Evolutionary conservation across 2,888 invertebrate species (phyloP).

Genomic region (Steinernema scapterisci): DNA sequence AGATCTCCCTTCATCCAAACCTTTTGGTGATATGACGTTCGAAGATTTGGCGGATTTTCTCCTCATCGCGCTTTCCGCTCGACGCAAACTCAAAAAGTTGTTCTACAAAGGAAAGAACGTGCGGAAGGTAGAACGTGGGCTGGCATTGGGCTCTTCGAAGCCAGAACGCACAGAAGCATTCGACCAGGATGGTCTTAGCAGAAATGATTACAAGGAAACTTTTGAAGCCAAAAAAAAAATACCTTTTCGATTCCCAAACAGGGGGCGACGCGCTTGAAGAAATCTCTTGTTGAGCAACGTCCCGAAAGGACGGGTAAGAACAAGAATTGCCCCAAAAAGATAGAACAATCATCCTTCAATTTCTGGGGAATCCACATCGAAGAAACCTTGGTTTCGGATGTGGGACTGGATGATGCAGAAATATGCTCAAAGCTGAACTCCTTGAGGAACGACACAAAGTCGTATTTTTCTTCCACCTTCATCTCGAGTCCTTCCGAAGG

Average conservation of each 20-base stretch:
- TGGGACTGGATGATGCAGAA: background rate
- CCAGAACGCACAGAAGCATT: conserved; percentile 21
- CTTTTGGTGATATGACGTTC: background rate
- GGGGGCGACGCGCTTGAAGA: background rate
- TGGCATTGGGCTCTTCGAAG: background rate
- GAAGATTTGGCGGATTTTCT: background rate
- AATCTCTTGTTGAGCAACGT: background rate
- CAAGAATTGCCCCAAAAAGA: background rate
- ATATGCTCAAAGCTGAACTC: conserved; percentile 17
- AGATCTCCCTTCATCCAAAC: background rate
- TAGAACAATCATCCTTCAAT: background rate
- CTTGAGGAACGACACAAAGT: conserved; percentile 3
- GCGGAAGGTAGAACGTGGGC: background rate
- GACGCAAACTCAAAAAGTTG: background rate
- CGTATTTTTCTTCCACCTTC: background rate
- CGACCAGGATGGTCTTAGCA: background rate
- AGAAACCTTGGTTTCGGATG: background rate
- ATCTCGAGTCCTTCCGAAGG: background rate
- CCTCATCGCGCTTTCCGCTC: background rate
- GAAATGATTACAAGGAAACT: too few relatives aligned
- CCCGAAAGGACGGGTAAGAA: conserved; percentile 10
- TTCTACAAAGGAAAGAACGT: conserved; percentile 17
- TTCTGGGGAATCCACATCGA: conserved; percentile 7
- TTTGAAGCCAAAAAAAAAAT: background rate
- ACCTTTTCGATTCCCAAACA: background rate